Percentiles rank a stretch among this genome's conserved stretches.
These are phyloP conservation scores for Synanthedon vespiformis DNA, from an alignment of 2,888 invertebrate genomes.

Conservation along the genomic window DNA sequence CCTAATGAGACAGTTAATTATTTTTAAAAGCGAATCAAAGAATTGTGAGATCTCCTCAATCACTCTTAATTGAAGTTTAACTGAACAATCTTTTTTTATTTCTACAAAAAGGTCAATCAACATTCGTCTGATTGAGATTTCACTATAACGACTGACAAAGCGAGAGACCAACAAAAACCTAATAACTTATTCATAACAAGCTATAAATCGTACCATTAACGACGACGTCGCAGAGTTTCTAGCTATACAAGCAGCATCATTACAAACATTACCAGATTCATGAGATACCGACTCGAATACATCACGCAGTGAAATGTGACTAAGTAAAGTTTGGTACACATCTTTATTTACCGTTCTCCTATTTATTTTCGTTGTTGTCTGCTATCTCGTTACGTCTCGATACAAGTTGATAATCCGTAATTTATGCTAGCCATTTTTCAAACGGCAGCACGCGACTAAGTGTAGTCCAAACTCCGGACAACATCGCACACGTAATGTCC, in stretches of 20 bases:
- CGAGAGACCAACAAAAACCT: conserved; percentile 22
- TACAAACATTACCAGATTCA: conserved; percentile 26
- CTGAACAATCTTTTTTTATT: neutral
- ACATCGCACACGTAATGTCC: conserved; percentile 38
- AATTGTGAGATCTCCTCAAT: neutral
- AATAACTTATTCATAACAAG: conserved; percentile 21
- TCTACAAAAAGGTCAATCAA: conserved; percentile 4
- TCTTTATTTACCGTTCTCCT: conserved; percentile 57
- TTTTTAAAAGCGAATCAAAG: too few relatives aligned
- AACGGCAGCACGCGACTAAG: conserved; percentile 48
- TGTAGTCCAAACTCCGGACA: conserved; percentile 31
- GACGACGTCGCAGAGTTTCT: conserved; percentile 21
- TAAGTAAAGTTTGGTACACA: conserved; percentile 27
- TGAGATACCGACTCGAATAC: conserved; percentile 21
- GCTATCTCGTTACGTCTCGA: conserved; percentile 55
- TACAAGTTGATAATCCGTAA: conserved; percentile 65
- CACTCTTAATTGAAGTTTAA: neutral
- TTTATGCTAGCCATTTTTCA: conserved; percentile 61
- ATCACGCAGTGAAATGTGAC: conserved; percentile 9
- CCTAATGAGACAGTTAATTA: too few relatives aligned
- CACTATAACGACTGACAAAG: conserved; percentile 15
- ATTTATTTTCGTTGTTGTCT: conserved; percentile 54
- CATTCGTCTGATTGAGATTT: conserved; percentile 26
- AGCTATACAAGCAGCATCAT: conserved; percentile 16
- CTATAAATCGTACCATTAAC: conserved; percentile 46